Percentiles rank a stretch among this genome's conserved stretches.
phyloP scores from a whole-genome alignment of 2,113 vertebrate genomes.

The Colinus virginianus region DNA sequence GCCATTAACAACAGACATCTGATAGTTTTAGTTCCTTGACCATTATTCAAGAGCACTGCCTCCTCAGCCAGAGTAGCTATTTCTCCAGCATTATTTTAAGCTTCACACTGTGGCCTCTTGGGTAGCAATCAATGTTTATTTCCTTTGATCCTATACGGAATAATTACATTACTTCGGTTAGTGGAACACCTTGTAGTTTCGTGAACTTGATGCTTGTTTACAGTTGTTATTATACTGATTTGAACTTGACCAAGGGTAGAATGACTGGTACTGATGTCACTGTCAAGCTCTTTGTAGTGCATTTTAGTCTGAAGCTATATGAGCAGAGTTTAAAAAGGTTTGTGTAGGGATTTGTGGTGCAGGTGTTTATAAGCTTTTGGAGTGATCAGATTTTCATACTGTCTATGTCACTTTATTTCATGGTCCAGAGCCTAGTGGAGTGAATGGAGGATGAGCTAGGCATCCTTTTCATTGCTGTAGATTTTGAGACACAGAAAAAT shows the following conservation, averaged over 20 bases:
- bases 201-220: background rate
- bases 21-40: background rate
- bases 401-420: constrained; percentile 10
- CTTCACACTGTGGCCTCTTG: background rate
- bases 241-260: background rate
- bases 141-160: background rate
- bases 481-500: background rate
- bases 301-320: background rate
- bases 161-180: background rate
- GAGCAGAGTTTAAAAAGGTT: background rate
- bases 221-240: background rate
- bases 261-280: background rate
- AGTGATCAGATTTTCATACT: background rate
- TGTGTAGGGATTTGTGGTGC: background rate
- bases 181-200: background rate
- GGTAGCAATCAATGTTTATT: background rate
- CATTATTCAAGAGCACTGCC: background rate
- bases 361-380: background rate
- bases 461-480: background rate
- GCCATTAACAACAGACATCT: background rate
- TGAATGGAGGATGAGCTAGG: background rate
- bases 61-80: background rate
- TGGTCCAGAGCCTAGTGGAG: background rate
- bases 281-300: background rate
- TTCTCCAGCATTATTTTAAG: background rate